These are phyloP conservation scores for Lutjanus campechanus DNA, from an alignment of 2,797 vertebrate genomes.

Conservation along the genomic window DNA sequence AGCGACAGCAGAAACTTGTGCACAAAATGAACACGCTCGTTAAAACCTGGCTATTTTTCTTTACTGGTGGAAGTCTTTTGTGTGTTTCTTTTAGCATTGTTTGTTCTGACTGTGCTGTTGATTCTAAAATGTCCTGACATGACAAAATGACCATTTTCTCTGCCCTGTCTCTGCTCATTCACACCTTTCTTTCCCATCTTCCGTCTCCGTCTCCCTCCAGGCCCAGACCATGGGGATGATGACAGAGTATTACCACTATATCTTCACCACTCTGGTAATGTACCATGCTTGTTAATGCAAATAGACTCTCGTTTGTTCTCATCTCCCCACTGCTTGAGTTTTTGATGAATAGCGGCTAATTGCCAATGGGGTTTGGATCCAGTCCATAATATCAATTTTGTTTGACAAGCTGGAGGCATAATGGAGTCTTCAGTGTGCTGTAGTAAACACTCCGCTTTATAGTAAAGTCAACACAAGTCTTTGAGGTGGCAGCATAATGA, in stretches of 20 bases:
- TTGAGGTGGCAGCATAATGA: conserved; percentile 59
- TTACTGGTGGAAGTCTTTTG: neutral
- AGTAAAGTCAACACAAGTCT: conserved; percentile 72
- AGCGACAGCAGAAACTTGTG: conserved; percentile 10
- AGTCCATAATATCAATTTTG: conserved; percentile 82
- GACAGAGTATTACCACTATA: conserved; percentile 99
- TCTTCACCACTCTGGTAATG: conserved; percentile 99
- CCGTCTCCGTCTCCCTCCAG: conserved; percentile 79
- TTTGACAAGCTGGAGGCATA: conserved; percentile 80
- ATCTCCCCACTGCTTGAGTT: conserved; percentile 62
- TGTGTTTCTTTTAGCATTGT: conserved; percentile 26
- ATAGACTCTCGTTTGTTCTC: conserved; percentile 78
- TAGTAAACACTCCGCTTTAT: conserved; percentile 72
- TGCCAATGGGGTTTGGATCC: conserved; percentile 79
- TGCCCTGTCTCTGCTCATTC: conserved; percentile 31
- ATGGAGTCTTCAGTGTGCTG: conserved; percentile 73
- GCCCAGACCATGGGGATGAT: conserved; percentile 99
- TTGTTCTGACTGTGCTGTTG: conserved; percentile 50
- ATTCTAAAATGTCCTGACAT: conserved; percentile 61
- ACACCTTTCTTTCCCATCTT: conserved; percentile 56
- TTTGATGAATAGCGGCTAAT: conserved; percentile 85
- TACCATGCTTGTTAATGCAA: conserved; percentile 80
- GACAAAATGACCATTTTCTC: conserved; percentile 54
- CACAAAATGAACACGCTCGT: conserved; percentile 36
- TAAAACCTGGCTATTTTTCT: conserved; percentile 27